phyloP scores from a whole-genome alignment of 2,888 invertebrate species.

The Strigamia transsilvanica region DNA sequence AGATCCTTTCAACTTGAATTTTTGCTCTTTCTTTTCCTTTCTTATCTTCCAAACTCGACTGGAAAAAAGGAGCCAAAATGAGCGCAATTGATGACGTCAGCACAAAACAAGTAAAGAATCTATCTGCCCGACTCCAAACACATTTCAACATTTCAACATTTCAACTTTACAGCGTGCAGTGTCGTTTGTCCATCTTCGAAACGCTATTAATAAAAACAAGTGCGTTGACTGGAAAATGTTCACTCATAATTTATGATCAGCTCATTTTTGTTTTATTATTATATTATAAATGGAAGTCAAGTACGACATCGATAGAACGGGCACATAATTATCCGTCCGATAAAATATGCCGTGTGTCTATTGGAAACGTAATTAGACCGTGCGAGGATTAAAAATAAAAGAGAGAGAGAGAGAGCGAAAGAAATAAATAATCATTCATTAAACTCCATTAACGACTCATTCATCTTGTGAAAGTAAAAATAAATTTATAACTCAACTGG shows the following conservation, averaged over 20 bases:
- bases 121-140: background rate
- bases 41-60: conserved; percentile 10
- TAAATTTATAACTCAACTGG: background rate
- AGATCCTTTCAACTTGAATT: background rate
- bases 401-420: background rate
- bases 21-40: background rate
- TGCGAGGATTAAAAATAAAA: background rate
- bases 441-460: conserved; percentile 27
- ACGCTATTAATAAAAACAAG: background rate
- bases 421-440: conserved; percentile 32
- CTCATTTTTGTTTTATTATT: background rate
- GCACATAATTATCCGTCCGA: no score
- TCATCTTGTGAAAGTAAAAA: background rate
- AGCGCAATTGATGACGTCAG: conserved; percentile 31
- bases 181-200: background rate
- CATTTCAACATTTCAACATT: no score
- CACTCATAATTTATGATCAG: conserved; percentile 11
- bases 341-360: conserved; percentile 11
- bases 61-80: conserved; percentile 14
- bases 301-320: conserved; percentile 2
- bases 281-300: background rate
- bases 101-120: background rate
- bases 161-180: background rate
- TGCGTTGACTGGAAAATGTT: background rate
- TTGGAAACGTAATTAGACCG: conserved; percentile 23